Conservation (phyloP, 2,888 invertebrate species). For the Andricus curvator region DNA sequence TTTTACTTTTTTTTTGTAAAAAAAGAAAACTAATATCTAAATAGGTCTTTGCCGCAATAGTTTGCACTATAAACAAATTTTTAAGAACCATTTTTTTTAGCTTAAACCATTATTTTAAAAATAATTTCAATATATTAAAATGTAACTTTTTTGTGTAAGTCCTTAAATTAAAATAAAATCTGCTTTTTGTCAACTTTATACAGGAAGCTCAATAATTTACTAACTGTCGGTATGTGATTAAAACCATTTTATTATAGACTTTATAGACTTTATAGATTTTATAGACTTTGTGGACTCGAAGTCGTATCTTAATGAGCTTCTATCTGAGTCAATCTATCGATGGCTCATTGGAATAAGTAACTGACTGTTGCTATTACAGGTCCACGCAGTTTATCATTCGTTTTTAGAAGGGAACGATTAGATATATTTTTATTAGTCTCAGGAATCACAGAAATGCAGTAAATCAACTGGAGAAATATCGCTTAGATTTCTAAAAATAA, state of each 20-base stretch:
- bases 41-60: neutral
- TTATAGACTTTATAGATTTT: neutral
- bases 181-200: neutral
- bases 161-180: neutral
- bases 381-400: constrained; percentile 20
- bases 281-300: constrained; percentile 22
- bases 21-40: too few species aligned
- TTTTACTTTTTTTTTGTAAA: too few species aligned
- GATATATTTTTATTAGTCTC: constrained; percentile 2
- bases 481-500: constrained; percentile 19
- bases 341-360: constrained; percentile 37
- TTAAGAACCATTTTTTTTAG: too few species aligned
- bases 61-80: too few species aligned
- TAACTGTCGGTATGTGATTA: neutral
- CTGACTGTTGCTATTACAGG: constrained; percentile 23
- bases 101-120: too few species aligned
- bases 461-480: constrained; percentile 15
- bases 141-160: too few species aligned
- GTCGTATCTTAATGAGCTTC: constrained; percentile 32
- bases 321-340: constrained; percentile 20
- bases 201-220: neutral
- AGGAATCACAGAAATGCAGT: constrained; percentile 32
- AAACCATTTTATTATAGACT: constrained; percentile 5
- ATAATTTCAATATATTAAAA: too few species aligned
- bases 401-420: constrained; percentile 24